These are phyloP conservation scores for Actinostola sp. DNA, from an alignment of 92 coral and sea anemone genomes.

Conservation along the genomic window DNA sequence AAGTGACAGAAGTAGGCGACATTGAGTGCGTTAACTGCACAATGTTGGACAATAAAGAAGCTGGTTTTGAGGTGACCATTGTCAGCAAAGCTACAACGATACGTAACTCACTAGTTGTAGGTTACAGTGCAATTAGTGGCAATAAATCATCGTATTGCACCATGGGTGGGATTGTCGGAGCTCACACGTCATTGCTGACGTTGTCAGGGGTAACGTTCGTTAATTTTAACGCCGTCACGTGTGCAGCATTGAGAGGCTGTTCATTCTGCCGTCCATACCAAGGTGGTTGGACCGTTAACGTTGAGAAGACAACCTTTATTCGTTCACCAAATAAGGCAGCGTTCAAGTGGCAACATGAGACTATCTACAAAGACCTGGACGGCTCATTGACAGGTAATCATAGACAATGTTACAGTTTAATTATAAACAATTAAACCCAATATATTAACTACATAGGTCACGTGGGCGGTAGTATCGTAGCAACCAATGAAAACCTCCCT, in stretches of 20 bases:
- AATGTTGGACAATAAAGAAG: constrained; percentile 76
- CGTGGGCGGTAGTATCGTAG: constrained; percentile 82
- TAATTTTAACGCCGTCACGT: constrained; percentile 65
- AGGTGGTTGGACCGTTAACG: constrained; percentile 80
- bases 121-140: constrained; percentile 71
- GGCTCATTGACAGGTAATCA: constrained; percentile 80
- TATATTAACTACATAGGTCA: background rate
- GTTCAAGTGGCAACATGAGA: constrained; percentile 89
- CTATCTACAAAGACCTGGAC: constrained; percentile 79
- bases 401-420: background rate
- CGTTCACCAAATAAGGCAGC: constrained; percentile 72
- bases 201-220: constrained; percentile 76
- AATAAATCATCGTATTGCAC: constrained; percentile 66
- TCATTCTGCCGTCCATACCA: constrained; percentile 69
- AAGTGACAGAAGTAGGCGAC: constrained; percentile 72
- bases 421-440: no score
- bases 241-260: constrained; percentile 79
- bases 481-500: constrained; percentile 85
- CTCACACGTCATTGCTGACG: constrained; percentile 69
- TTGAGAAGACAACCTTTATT: constrained; percentile 56
- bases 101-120: constrained; percentile 78
- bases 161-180: constrained; percentile 72
- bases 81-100: constrained; percentile 71
- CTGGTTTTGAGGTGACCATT: constrained; percentile 80
- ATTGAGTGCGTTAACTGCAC: constrained; percentile 79